Conservation (phyloP, 1,140 invertebrate genomes). For the Proctacanthus coquilletti region DNA sequence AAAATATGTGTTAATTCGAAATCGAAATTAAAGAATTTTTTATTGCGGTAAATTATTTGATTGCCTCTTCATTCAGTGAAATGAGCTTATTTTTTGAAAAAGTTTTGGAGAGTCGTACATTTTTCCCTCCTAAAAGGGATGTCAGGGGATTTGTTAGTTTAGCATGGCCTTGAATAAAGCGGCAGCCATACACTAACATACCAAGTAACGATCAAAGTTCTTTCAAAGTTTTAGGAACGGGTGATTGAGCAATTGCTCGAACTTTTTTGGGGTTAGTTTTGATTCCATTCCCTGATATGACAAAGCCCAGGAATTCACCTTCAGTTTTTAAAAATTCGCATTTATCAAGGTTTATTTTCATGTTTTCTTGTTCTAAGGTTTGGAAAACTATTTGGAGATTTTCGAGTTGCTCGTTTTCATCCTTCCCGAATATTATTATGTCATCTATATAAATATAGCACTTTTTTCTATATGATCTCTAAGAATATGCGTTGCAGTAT, state of each 20-base stretch:
- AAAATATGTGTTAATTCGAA: not conserved
- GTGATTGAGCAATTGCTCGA: slow-evolving; percentile 11
- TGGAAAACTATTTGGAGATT: slow-evolving; percentile 12
- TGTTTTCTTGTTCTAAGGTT: slow-evolving; percentile 8
- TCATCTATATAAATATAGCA: slow-evolving; percentile 1
- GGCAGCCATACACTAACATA: slow-evolving; percentile 15
- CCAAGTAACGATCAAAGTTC: slow-evolving; percentile 16
- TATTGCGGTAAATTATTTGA: slow-evolving; percentile 14
- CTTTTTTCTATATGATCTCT: slow-evolving; percentile 12
- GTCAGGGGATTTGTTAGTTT: slow-evolving; percentile 12
- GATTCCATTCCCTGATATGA: slow-evolving; percentile 12
- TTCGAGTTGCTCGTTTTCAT: slow-evolving; percentile 5
- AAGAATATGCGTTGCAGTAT: slow-evolving; percentile 31
- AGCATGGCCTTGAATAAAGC: slow-evolving; percentile 14
- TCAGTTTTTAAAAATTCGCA: slow-evolving; percentile 12
- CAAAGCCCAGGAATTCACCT: slow-evolving; percentile 15
- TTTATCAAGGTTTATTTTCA: slow-evolving; percentile 16
- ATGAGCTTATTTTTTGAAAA: slow-evolving; percentile 13
- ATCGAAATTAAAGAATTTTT: slow-evolving; percentile 18
- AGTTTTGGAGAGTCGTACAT: slow-evolving; percentile 7
- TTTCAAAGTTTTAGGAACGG: slow-evolving; percentile 13
- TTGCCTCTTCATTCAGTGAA: slow-evolving; percentile 12
- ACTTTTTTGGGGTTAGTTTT: slow-evolving; percentile 11
- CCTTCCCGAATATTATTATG: slow-evolving; percentile 5
- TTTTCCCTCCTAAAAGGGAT: slow-evolving; percentile 6